phyloP scores from a whole-genome alignment of 2,797 vertebrate species.

The Chaetodon trifasciatus region DNA sequence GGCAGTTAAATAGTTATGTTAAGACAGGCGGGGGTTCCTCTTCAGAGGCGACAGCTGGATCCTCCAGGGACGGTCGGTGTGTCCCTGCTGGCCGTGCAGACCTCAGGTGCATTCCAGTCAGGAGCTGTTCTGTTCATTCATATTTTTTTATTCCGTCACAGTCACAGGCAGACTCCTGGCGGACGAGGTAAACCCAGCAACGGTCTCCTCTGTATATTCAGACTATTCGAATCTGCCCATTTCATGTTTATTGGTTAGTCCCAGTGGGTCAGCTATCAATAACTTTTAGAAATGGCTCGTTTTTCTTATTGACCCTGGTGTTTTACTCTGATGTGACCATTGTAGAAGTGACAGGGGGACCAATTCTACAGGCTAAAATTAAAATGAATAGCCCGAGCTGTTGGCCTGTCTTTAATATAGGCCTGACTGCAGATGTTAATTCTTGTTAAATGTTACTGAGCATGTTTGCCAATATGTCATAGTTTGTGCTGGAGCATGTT shows the following conservation, averaged over 20 bases:
- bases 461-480: not conserved
- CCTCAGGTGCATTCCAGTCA: conserved; percentile 9
- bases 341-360: not conserved
- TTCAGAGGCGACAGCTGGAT: conserved; percentile 59
- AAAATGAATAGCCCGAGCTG: not conserved
- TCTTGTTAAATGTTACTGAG: not conserved
- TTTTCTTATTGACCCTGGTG: not conserved
- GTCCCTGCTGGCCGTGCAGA: conserved; percentile 7
- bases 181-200: conserved; percentile 20
- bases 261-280: not conserved
- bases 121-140: not conserved
- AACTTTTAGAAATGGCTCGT: not conserved
- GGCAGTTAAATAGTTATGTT: conserved; percentile 32
- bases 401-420: not conserved
- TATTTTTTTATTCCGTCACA: conserved; percentile 5
- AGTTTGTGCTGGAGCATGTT: not conserved
- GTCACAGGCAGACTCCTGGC: conserved; percentile 5
- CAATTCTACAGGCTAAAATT: not conserved
- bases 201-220: not conserved
- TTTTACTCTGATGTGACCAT: not conserved
- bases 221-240: not conserved
- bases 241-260: not conserved
- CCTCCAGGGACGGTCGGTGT: not conserved
- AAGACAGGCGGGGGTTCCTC: conserved; percentile 4
- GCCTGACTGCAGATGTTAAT: not conserved